Conservation (phyloP, 2,888 invertebrate genomes). For the Agrotis exclamationis region DNA sequence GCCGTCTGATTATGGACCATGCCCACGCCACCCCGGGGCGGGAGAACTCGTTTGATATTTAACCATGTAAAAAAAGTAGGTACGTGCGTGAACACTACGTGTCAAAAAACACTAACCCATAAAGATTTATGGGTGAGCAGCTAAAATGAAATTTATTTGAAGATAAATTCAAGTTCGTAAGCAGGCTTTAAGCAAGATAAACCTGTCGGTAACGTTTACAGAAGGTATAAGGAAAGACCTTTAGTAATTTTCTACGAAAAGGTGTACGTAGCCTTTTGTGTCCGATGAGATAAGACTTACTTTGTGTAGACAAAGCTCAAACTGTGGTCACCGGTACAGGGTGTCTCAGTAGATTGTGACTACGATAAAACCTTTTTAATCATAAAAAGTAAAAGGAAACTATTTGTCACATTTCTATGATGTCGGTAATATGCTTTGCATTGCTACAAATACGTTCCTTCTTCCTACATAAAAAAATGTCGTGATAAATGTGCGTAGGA, state of each 20-base stretch:
- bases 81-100: not conserved
- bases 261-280: conserved; percentile 51
- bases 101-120: conserved; percentile 13
- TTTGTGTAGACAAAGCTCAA: conserved; percentile 27
- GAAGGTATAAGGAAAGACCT: conserved; percentile 37
- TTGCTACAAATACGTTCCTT: conserved; percentile 61
- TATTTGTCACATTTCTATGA: conserved; percentile 56
- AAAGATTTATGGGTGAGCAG: conserved; percentile 34
- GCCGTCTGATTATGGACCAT: no score
- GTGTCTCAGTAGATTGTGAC: conserved; percentile 15
- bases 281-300: conserved; percentile 36
- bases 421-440: conserved; percentile 54
- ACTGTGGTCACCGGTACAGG: conserved; percentile 24
- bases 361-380: conserved; percentile 27
- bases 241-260: conserved; percentile 52
- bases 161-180: conserved; percentile 40
- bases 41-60: no score
- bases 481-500: conserved; percentile 80
- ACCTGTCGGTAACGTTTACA: conserved; percentile 53
- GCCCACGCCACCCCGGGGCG: no score
- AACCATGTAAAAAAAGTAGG: no score
- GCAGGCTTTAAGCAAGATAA: conserved; percentile 53
- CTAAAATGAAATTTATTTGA: conserved; percentile 53
- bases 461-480: conserved; percentile 66
- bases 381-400: conserved; percentile 41